Evolutionary conservation across 2,797 vertebrate genomes (phyloP).

Genomic region (Salarias fasciatus): DNA sequence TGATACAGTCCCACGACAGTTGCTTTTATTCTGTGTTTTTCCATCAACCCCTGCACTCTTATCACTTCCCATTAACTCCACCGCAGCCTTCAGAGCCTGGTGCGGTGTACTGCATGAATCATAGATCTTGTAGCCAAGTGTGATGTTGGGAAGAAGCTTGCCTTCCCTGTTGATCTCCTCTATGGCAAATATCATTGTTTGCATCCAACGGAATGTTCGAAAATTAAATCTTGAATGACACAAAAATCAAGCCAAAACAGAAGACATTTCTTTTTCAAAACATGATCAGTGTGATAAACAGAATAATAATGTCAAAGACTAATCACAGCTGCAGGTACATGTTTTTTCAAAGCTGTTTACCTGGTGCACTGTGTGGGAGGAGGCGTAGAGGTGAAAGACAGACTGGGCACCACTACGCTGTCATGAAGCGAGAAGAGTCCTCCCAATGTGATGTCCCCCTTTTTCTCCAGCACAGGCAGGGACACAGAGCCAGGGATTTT

Average conservation of each 20-base stretch:
- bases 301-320: too few species aligned
- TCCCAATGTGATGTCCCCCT: slow-evolving; percentile 80
- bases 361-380: slow-evolving; percentile 72
- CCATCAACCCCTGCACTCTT: slow-evolving; percentile 23
- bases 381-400: slow-evolving; percentile 73
- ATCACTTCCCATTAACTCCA: slow-evolving; percentile 73
- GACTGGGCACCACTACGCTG: slow-evolving; percentile 67
- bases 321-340: too few species aligned
- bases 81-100: slow-evolving; percentile 77
- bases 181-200: slow-evolving; percentile 86
- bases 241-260: too few species aligned
- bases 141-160: slow-evolving; percentile 78
- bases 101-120: slow-evolving; percentile 84
- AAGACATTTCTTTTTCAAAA: neutral
- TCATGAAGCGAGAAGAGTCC: slow-evolving; percentile 87
- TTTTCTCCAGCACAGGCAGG: slow-evolving; percentile 72
- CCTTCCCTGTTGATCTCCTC: slow-evolving; percentile 82
- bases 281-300: neutral
- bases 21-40: slow-evolving; percentile 5
- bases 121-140: slow-evolving; percentile 83
- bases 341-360: slow-evolving; percentile 52
- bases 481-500: slow-evolving; percentile 56
- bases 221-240: slow-evolving; percentile 80
- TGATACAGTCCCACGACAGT: slow-evolving; percentile 69
- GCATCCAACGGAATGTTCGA: slow-evolving; percentile 86